Base-by-base conservation (phyloP, 2,888 invertebrate species). In the Drosophila yooni region DNA sequence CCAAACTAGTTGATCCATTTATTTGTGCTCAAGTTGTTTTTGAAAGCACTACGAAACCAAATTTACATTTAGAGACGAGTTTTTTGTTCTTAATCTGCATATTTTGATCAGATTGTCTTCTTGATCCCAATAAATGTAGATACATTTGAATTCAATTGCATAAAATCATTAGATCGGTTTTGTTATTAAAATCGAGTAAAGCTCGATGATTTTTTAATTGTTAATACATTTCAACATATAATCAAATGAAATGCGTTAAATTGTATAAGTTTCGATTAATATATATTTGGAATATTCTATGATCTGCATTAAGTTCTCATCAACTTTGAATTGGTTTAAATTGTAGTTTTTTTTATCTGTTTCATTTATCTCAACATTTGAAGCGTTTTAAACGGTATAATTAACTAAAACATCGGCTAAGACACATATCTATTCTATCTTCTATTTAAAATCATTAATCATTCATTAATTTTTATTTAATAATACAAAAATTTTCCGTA, bases 61-160 rank as follows among this genome's bases (percentile, higher is more conserved):
- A 65, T 54, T 56, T 69, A 57, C 56, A 57, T 46, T 43, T 46
- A 15, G 18, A 53, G 53, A 40, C 54, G 21, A 67, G 56, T 66
- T 66, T 43, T 36, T 11, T 65, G 65, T 56, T 69, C 67, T 57
- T 66, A 52, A 64, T 76, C 66, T 52, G 27, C 25, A 54, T 67
- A 27, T 38, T 48, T 54, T 27, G 5, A 15, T 8, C 27, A 13
- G 34, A 13, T n/a, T 15, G 29, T 33, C 13, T 18, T 13, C n/a
- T 33, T 34, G 52, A 15, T 33, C 11, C n/a, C 15, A 56, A 27
- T 33, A 18, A 54, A 25, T 10, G 18, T 15, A 2, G 11, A 63
- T 29, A 18, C 13, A 34, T 34, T 34, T 34, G 0, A 3, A 13
- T 34, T 34, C 13, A 34, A 13, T 34, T 34, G 34, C 13, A 13